Percentiles rank a stretch among this genome's conserved stretches.
Evolutionary conservation across 2,888 invertebrate genomes (phyloP).

Genomic region (Limnephilus rhombicus): DNA sequence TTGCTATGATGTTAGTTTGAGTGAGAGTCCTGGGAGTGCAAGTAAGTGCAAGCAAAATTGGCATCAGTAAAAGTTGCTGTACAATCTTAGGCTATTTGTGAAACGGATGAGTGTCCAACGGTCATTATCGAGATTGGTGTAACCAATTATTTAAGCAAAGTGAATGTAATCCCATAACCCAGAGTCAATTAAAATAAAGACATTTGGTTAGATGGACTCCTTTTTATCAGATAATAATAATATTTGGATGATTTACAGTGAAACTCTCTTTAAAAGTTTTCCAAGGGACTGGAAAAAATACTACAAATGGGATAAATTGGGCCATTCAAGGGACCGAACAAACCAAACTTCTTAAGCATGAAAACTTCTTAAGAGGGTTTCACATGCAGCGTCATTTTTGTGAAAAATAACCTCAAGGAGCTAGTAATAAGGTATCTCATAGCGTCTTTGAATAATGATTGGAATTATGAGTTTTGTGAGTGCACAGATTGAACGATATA

Average conservation of each 20-base stretch:
- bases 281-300: too few relatives aligned
- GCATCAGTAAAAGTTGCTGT: neutral
- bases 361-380: too few relatives aligned
- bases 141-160: neutral
- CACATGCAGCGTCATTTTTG: too few relatives aligned
- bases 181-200: conserved; percentile 1
- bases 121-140: neutral
- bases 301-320: too few relatives aligned
- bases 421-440: neutral
- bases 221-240: neutral
- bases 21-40: neutral
- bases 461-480: neutral
- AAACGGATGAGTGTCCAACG: neutral
- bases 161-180: neutral
- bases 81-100: neutral
- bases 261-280: too few relatives aligned
- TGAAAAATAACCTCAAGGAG: too few relatives aligned
- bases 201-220: neutral
- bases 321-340: too few relatives aligned
- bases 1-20: neutral
- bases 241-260: too few relatives aligned
- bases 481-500: neutral
- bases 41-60: neutral
- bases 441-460: neutral
- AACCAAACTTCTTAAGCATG: too few relatives aligned